Evolutionary conservation across 2,113 vertebrate species (phyloP), one percentile per base, ranked within the genome.

Genomic region (Scortum barcoo): DNA sequence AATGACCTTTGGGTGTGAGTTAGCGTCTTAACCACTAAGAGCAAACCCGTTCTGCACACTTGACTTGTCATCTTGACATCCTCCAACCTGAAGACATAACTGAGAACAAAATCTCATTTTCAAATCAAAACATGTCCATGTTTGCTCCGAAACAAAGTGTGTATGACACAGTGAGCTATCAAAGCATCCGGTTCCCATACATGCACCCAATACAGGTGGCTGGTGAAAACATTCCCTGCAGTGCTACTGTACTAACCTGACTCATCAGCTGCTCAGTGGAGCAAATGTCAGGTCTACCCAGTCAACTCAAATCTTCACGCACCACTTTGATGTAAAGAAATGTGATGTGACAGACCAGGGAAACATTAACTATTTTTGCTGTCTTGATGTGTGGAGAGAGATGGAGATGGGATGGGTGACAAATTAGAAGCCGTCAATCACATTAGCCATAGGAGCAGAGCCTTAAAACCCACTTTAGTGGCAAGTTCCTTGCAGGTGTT

Each of bases 401-500:
- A 57, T 26, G 57, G 53, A 77, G 42, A 84, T 61, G 69, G 71
- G 66, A 62, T 66, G 69, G 67, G 57, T 68, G 80, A 91, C 83
- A 89, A 88, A 91, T 88, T 89, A 85, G 87, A 93, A 80, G 71
- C 79, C 89, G 91, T 93, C 94, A 91, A 26, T 95, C 88, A 82
- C 69, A 83, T 94, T 88, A 90, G 10, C 20, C 81, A 81, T 12
- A 2, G 12, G 61, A 33, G 80, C 85, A 48, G 63, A 86, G 70
- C 9, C 57, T 84, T 56, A 80, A 70, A 53, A 57, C 72, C 71
- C 5, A 76, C 38, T 36, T 83, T 75, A 70, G 72, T 68, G 83
- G 61, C 69, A 38, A 77, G 74, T 72, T 80, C 20, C 26, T 40
- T 1, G 75, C 91, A 93, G 94, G 96, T 97, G 96, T 97, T 97